These are phyloP conservation scores for Cephus rjabovi DNA, from an alignment of 2,888 invertebrate species.

Conservation along the genomic window DNA sequence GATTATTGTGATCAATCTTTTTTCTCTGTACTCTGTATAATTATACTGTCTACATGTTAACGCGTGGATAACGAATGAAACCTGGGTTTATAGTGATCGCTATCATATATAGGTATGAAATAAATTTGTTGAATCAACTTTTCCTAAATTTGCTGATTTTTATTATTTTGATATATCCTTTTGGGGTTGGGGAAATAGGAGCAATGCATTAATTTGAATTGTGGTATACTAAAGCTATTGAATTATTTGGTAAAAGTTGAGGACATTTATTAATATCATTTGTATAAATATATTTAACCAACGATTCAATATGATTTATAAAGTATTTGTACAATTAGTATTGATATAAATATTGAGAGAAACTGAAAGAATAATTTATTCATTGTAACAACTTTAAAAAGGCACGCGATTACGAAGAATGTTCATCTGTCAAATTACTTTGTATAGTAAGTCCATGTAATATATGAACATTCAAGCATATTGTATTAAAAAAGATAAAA, in stretches of 20 bases:
- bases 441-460: not conserved
- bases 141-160: not conserved
- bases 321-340: conserved; percentile 8
- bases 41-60: not conserved
- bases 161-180: not conserved
- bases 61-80: not conserved
- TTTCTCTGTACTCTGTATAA: not conserved
- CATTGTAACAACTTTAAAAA: not conserved
- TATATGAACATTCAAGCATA: not conserved
- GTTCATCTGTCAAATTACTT: not conserved
- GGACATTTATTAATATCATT: conserved; percentile 1
- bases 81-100: not conserved
- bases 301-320: not conserved
- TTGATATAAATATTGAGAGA: not conserved
- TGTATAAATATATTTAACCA: conserved; percentile 1
- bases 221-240: not conserved
- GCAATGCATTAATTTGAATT: not conserved
- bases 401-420: conserved; percentile 5
- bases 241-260: not conserved
- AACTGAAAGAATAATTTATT: not conserved
- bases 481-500: not conserved
- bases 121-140: not conserved
- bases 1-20: not conserved
- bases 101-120: not conserved
- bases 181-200: not conserved